Evolutionary conservation across 2,113 vertebrate genomes (phyloP).

Genomic region (Chaenocephalus aceratus): DNA sequence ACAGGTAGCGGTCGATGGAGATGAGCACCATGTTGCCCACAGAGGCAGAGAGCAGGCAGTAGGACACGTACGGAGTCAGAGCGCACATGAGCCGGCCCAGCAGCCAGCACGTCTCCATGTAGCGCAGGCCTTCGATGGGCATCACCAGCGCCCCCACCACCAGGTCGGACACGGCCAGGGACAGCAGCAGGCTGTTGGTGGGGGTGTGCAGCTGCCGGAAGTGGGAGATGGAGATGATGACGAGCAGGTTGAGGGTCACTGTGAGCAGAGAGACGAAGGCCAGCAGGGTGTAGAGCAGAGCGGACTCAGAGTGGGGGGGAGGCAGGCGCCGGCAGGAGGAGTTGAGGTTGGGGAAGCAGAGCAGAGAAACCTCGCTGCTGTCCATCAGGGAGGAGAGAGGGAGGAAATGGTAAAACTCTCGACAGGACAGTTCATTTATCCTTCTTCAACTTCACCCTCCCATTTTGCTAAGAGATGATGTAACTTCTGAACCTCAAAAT

Average conservation of each 20-base stretch:
- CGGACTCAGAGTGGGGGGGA: neutral
- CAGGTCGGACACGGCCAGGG: constrained; percentile 22
- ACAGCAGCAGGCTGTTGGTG: constrained; percentile 73
- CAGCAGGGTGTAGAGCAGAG: constrained; percentile 29
- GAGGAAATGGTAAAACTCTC: neutral
- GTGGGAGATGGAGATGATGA: constrained; percentile 53
- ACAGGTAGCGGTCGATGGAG: constrained; percentile 33
- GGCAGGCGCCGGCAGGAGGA: constrained; percentile 39
- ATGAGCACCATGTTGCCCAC: constrained; percentile 58
- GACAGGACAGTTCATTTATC: constrained; percentile 11
- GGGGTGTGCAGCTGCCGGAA: constrained; percentile 77
- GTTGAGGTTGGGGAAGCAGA: constrained; percentile 58
- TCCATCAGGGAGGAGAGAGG: constrained; percentile 24
- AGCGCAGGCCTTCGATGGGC: constrained; percentile 32
- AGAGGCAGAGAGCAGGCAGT: fast-evolving
- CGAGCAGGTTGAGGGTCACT: constrained; percentile 38
- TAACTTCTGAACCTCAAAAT: neutral
- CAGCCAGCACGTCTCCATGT: constrained; percentile 51
- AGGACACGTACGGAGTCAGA: constrained; percentile 39
- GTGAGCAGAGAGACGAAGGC: constrained; percentile 35
- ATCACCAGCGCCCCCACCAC: constrained; percentile 52
- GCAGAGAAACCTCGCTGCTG: neutral
- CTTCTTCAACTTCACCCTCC: neutral
- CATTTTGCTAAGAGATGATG: neutral
- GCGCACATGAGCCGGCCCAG: constrained; percentile 48